Conservation (phyloP, 2,113 vertebrate species). For the Grammomys dolichurus region DNA sequence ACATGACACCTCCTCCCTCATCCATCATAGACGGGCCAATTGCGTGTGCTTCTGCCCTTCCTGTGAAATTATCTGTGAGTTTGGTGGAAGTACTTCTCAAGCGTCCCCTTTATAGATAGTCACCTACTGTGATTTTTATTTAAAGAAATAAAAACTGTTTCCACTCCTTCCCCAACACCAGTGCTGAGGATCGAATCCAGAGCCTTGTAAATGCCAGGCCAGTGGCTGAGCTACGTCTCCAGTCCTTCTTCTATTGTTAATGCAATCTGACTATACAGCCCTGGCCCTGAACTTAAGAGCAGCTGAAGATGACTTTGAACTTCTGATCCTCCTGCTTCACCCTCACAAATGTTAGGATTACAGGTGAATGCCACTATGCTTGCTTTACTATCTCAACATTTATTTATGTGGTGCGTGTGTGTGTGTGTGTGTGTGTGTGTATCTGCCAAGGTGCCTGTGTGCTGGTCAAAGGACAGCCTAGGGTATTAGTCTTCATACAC, state of each 20-base stretch:
- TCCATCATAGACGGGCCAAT: neutral
- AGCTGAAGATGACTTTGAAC: neutral
- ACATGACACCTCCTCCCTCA: neutral
- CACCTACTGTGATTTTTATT: slow-evolving; percentile 12
- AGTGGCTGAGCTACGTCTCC: too few species aligned
- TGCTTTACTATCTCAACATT: neutral
- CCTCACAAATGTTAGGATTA: neutral
- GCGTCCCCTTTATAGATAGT: neutral
- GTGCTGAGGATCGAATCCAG: neutral
- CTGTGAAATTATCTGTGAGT: neutral
- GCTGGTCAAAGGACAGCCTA: too few species aligned
- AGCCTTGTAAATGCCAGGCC: neutral
- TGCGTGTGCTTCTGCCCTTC: too few species aligned
- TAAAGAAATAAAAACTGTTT: slow-evolving; percentile 13
- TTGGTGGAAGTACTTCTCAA: neutral
- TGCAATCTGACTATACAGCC: neutral
- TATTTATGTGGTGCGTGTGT: neutral
- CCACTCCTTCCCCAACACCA: neutral
- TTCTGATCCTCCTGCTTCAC: neutral
- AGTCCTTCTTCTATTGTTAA: neutral
- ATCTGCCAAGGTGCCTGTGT: neutral
- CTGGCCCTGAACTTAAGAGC: neutral
- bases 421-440: neutral
- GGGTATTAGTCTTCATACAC: neutral
- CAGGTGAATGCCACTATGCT: too few species aligned